Evolutionary conservation across 2,113 vertebrate genomes (phyloP), one percentile per base, ranked within the genome.

Genomic region (Coptodon bakossiorum): DNA sequence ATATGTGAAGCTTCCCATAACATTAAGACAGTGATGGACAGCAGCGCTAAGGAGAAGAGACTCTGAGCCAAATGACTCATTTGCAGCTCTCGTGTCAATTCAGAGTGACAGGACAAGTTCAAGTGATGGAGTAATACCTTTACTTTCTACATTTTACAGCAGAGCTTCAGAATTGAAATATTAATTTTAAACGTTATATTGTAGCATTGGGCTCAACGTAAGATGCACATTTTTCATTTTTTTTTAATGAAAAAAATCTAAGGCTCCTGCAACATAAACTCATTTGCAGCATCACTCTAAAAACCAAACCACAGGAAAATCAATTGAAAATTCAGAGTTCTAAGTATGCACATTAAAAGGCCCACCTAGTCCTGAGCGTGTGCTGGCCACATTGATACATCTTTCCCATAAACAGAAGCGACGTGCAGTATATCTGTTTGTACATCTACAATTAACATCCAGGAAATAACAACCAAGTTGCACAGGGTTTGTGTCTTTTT

Each of bases 401-500:
- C 16, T 7, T 52, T 52, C 27, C 27, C 17, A 31, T 50, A 29
- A 78, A 78, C 17, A 6, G 45, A 29, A 52, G 1, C 0, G 17
- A 52, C 73, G 17, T 31, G 45, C 16, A 19, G 45, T 78, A 31
- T 78, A 45, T 78, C 45, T 78, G 43, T 78, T 29, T 50, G 24
- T 52, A 13, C 48, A 78, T 78, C 73, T 50, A 31, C 48, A 31
- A 31, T 52, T 31, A 78, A 52, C 73, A 31, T 78, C 17, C 45
- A 78, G 45, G 73, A 78, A 78, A 78, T 78, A 16, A 31, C 73
- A 78, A 13, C 24, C 68, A 45, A 52, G 45, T 27, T 78, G 27
- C 27, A 19, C 17, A 78, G 27, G 27, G 73, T 78, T 78, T 78
- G 73, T 78, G 17, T 34, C 73, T 31, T 0, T 34, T 52, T 78